phyloP scores from a whole-genome alignment of 2,797 vertebrate species.

The Malacoraja senta region DNA sequence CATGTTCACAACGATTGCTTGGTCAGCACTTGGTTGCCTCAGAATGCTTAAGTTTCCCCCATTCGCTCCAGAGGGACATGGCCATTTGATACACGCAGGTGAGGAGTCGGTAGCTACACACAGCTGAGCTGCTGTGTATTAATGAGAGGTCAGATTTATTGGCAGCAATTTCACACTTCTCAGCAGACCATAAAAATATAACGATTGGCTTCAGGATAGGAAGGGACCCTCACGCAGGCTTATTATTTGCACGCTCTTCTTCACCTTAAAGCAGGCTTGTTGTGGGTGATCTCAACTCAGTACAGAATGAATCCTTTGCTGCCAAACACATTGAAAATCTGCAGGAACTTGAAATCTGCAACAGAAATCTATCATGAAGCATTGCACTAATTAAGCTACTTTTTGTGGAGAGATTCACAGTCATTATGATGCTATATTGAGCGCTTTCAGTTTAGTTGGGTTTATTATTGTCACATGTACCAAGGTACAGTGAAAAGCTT shows the following conservation, averaged over 20 bases:
- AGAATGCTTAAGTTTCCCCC: background rate
- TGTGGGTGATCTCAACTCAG: background rate
- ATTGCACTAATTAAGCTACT: too few relatives aligned
- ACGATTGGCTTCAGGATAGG: background rate
- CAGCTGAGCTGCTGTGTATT: background rate
- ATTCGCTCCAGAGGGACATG: background rate
- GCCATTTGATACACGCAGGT: background rate
- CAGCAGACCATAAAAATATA: constrained; percentile 35
- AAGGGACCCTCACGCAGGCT: background rate
- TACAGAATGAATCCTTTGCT: background rate
- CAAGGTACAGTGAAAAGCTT: too few relatives aligned
- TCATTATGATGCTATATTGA: too few relatives aligned
- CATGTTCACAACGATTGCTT: background rate
- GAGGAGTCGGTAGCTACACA: background rate
- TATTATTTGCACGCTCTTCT: background rate
- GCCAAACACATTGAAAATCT: background rate
- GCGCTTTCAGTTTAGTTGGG: too few relatives aligned
- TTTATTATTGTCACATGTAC: too few relatives aligned
- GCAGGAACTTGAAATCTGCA: background rate
- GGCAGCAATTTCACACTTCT: background rate
- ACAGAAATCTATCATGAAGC: too few relatives aligned
- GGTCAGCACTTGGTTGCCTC: background rate
- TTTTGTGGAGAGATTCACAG: too few relatives aligned
- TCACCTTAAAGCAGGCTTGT: background rate
- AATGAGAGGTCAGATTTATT: background rate